phyloP scores from a whole-genome alignment of 2,888 invertebrate species.

The Scaptomyza cyrtandrae region DNA sequence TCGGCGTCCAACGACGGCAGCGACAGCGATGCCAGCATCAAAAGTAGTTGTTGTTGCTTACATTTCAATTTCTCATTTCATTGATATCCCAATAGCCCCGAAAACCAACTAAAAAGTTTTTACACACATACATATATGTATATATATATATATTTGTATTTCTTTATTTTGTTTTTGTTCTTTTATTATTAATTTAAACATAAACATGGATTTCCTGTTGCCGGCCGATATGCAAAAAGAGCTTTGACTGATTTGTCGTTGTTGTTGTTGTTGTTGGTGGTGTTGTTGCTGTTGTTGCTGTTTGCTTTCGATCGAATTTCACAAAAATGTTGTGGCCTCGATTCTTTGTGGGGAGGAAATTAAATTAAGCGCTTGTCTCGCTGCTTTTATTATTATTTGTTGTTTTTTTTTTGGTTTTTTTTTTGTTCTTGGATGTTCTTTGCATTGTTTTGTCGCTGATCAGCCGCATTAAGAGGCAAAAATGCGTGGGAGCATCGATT shows the following conservation, averaged over 20 bases:
- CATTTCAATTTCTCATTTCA: slow-evolving; percentile 54
- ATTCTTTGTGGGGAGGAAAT: slow-evolving; percentile 52
- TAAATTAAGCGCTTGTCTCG: slow-evolving; percentile 71
- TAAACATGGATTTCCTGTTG: slow-evolving; percentile 79
- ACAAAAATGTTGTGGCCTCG: slow-evolving; percentile 58
- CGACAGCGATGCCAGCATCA: slow-evolving; percentile 34
- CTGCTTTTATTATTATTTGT: slow-evolving; percentile 22
- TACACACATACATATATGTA: slow-evolving; percentile 4
- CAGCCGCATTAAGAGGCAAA: slow-evolving; percentile 46
- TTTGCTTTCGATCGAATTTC: slow-evolving; percentile 74
- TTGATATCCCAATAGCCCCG: slow-evolving; percentile 60
- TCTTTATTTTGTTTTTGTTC: slow-evolving; percentile 32
- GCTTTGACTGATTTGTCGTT: slow-evolving; percentile 64
- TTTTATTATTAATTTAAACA: slow-evolving; percentile 75
- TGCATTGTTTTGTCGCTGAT: slow-evolving; percentile 50
- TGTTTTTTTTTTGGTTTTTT: not conserved
- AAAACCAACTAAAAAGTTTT: slow-evolving; percentile 19
- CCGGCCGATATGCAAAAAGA: slow-evolving; percentile 71
- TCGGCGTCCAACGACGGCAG: not conserved
- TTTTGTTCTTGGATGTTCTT: not conserved
- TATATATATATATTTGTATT: slow-evolving; percentile 7
- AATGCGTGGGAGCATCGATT: slow-evolving; percentile 66
- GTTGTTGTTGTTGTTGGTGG: slow-evolving; percentile 32
- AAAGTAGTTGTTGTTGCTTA: slow-evolving; percentile 21
- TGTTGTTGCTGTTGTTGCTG: slow-evolving; percentile 36